Percentiles rank a stretch among this genome's conserved stretches.
These are phyloP conservation scores for Morphnarchus princeps DNA, from an alignment of 2,113 vertebrate genomes.

Conservation along the genomic window DNA sequence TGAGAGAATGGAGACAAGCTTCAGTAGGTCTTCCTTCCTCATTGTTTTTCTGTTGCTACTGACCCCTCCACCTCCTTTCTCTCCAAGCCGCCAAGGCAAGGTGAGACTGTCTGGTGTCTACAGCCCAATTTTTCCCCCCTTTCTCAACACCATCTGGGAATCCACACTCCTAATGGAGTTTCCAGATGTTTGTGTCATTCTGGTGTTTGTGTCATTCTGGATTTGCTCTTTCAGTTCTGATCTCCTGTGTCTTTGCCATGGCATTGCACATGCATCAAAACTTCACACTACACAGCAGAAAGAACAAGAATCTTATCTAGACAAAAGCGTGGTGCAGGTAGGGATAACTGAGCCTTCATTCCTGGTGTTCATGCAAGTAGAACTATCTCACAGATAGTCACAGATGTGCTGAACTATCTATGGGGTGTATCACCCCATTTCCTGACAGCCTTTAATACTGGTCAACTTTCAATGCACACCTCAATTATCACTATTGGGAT, in stretches of 20 bases:
- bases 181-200: conserved; percentile 36
- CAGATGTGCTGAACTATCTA: neutral
- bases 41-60: conserved; percentile 17
- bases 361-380: neutral
- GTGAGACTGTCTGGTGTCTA: conserved; percentile 37
- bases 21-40: conserved; percentile 38
- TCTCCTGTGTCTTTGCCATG: neutral
- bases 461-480: neutral
- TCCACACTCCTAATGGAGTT: conserved; percentile 10
- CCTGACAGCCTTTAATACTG: neutral
- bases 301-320: neutral
- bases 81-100: conserved; percentile 14
- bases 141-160: conserved; percentile 25
- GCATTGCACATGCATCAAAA: neutral
- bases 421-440: neutral
- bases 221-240: conserved; percentile 11
- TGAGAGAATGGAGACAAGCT: conserved; percentile 31
- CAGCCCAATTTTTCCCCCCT: neutral
- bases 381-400: neutral
- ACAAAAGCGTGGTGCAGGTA: neutral
- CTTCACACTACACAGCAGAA: neutral
- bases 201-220: conserved; percentile 9
- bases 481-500: neutral
- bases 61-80: conserved; percentile 17
- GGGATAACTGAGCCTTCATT: neutral